Evolutionary conservation across 2,797 vertebrate genomes (phyloP).

Genomic region (Nannoperca australis): DNA sequence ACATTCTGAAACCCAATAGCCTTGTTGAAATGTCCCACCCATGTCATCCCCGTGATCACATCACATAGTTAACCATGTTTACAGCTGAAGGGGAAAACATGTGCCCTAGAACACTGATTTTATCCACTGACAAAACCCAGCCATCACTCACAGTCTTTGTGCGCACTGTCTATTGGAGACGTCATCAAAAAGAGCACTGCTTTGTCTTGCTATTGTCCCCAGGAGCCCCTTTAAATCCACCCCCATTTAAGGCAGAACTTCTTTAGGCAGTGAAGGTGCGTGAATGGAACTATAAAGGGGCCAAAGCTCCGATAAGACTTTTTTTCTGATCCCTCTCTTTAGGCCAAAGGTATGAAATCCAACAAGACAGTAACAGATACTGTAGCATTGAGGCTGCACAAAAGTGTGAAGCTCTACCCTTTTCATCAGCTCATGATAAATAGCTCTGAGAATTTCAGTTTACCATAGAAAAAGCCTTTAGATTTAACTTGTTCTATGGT

Average conservation of each 20-base stretch:
- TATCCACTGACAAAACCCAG: conserved; percentile 49
- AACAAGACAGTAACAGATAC: conserved; percentile 58
- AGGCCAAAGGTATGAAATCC: conserved; percentile 55
- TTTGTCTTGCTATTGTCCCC: conserved; percentile 43
- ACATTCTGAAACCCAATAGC: conserved; percentile 57
- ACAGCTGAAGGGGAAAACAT: conserved; percentile 60
- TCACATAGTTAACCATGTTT: conserved; percentile 68
- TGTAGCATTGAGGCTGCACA: conserved; percentile 13
- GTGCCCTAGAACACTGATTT: conserved; percentile 22
- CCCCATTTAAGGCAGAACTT: conserved; percentile 13
- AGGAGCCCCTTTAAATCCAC: conserved; percentile 30
- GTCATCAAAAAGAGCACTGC: conserved; percentile 46
- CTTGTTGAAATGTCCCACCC: conserved; percentile 57
- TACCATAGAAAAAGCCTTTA: not conserved
- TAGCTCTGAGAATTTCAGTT: conserved; percentile 17
- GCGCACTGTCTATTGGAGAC: conserved; percentile 28
- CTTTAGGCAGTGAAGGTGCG: conserved; percentile 21
- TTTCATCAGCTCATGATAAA: conserved; percentile 36
- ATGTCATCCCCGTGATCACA: conserved; percentile 55
- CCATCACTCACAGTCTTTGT: conserved; percentile 58
- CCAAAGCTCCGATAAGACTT: conserved; percentile 14
- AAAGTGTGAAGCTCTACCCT: conserved; percentile 6
- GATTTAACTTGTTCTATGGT: not conserved
- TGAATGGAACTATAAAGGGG: conserved; percentile 46
- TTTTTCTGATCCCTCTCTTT: conserved; percentile 32